These are phyloP conservation scores for Brachymystax lenok DNA, from an alignment of 2,797 vertebrate genomes.

Conservation along the genomic window DNA sequence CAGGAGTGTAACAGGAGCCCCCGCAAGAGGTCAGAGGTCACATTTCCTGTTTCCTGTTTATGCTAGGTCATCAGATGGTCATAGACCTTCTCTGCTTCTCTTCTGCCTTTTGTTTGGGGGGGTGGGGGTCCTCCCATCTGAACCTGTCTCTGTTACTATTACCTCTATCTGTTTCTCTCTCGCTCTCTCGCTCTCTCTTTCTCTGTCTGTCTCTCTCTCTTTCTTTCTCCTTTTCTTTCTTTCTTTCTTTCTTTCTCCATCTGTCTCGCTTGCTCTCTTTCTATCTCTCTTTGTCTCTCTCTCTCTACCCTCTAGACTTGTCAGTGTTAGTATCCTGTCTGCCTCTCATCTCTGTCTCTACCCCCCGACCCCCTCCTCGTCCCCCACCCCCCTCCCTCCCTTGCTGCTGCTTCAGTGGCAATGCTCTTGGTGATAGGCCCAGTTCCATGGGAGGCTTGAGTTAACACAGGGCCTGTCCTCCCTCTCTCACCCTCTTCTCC, in stretches of 20 bases:
- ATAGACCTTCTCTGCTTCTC: conserved; percentile 65
- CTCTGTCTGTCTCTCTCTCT: background rate
- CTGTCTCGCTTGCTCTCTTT: conserved; percentile 9
- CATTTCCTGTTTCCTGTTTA: conserved; percentile 82
- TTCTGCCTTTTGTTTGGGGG: conserved; percentile 56
- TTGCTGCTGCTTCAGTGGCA: background rate
- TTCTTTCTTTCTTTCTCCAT: background rate
- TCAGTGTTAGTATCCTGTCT: background rate
- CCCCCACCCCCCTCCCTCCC: too few species aligned
- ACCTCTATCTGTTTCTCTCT: conserved; percentile 23
- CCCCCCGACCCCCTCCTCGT: too few species aligned
- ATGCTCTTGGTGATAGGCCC: conserved; percentile 7
- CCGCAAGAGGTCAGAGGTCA: conserved; percentile 69
- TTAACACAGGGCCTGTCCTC: conserved; percentile 20
- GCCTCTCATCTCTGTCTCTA: background rate
- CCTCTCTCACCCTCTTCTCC: conserved; percentile 4
- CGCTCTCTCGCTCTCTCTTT: conserved; percentile 10
- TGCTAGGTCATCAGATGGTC: conserved; percentile 75
- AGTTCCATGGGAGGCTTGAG: conserved; percentile 1
- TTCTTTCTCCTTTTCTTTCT: conserved; percentile 2
- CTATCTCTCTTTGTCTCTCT: background rate
- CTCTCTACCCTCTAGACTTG: background rate
- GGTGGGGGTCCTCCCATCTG: conserved; percentile 14
- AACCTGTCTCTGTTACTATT: conserved; percentile 44
- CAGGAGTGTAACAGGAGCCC: conserved; percentile 54